Evolutionary conservation across 2,888 invertebrate genomes (phyloP).

Genomic region (Hecatera dysodea): DNA sequence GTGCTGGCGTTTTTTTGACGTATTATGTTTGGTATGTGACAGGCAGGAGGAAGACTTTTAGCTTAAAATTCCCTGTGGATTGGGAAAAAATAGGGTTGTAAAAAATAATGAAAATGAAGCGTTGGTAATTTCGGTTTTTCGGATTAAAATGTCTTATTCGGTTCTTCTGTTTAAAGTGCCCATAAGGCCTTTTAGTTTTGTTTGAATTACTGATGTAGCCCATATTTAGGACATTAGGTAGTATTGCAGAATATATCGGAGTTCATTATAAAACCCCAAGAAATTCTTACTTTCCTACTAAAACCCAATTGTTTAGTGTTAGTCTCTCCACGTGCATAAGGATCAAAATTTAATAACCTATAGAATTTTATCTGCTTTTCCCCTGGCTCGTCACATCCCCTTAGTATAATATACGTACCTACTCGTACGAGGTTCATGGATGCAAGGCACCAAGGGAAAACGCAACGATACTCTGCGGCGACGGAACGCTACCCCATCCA

Average conservation of each 20-base stretch:
- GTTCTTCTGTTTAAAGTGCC: not conserved
- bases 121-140: not conserved
- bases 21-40: slow-evolving; percentile 42
- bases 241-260: too few species aligned
- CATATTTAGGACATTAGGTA: too few species aligned
- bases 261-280: too few species aligned
- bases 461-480: slow-evolving; percentile 42
- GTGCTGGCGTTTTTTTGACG: slow-evolving; percentile 51
- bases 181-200: not conserved
- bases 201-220: too few species aligned
- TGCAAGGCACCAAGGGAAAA: slow-evolving; percentile 44
- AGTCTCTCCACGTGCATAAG: not conserved
- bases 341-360: slow-evolving; percentile 47
- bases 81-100: not conserved
- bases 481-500: slow-evolving; percentile 45
- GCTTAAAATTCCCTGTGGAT: slow-evolving; percentile 20
- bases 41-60: slow-evolving; percentile 37
- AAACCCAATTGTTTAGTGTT: not conserved
- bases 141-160: not conserved
- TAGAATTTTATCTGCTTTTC: slow-evolving; percentile 43
- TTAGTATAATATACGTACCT: slow-evolving; percentile 15
- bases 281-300: not conserved
- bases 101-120: not conserved
- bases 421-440: slow-evolving; percentile 25
- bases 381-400: slow-evolving; percentile 34